phyloP scores from a whole-genome alignment of 2,113 vertebrate genomes.

The Montifringilla adamsi region DNA sequence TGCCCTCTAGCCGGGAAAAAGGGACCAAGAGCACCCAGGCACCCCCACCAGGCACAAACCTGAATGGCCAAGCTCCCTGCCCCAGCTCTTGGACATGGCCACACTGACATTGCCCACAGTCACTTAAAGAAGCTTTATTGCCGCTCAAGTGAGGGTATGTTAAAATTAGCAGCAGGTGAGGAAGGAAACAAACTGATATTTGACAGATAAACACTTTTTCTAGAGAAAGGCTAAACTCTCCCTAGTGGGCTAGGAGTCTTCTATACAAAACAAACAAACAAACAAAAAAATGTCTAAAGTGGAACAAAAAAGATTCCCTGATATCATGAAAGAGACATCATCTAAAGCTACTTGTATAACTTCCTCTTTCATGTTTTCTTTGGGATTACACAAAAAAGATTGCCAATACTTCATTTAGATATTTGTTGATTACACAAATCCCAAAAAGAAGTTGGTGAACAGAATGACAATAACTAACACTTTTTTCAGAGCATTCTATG shows the following conservation, averaged over 20 bases:
- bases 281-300: background rate
- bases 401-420: background rate
- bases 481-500: background rate
- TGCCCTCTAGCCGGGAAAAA: background rate
- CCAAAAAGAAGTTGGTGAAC: constrained; percentile 1
- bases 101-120: background rate
- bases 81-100: rapidly evolving
- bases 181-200: background rate
- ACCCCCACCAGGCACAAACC: background rate
- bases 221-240: background rate
- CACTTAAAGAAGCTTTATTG: background rate
- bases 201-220: background rate
- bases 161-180: background rate
- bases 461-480: background rate
- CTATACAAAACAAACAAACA: background rate
- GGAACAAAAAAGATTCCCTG: background rate
- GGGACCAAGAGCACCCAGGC: background rate
- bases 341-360: background rate
- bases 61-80: background rate
- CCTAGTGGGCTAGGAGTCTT: background rate
- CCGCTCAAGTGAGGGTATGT: background rate
- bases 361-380: background rate
- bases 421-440: background rate
- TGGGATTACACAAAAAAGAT: background rate
- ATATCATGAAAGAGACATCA: background rate